Evolutionary conservation across 2,888 invertebrate genomes (phyloP).

Genomic region (Nymphalis c-album): DNA sequence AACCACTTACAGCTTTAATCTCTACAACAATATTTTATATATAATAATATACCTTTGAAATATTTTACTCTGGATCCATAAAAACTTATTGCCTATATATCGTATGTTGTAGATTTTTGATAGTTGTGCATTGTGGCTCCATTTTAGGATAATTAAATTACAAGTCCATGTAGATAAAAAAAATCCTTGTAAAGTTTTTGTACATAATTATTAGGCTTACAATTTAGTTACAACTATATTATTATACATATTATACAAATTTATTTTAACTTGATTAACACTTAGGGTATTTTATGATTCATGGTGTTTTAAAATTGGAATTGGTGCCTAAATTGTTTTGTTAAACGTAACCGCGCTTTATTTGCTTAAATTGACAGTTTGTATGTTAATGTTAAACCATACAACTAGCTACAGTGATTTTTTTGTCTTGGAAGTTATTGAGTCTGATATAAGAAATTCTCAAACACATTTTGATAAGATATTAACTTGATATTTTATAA

Average conservation of each 20-base stretch:
- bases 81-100: conserved; percentile 30
- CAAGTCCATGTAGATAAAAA: conserved; percentile 71
- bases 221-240: conserved; percentile 52
- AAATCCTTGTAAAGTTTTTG: conserved; percentile 57
- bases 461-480: conserved; percentile 48
- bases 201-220: conserved; percentile 59
- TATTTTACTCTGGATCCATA: conserved; percentile 30
- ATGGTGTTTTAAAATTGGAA: conserved; percentile 29
- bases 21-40: conserved; percentile 38
- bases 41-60: conserved; percentile 31
- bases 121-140: conserved; percentile 66
- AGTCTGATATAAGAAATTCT: conserved; percentile 1
- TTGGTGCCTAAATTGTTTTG: conserved; percentile 39
- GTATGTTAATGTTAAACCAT: conserved; percentile 18
- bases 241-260: conserved; percentile 48
- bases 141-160: conserved; percentile 56
- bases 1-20: conserved; percentile 32
- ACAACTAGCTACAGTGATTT: background rate
- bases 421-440: conserved; percentile 7
- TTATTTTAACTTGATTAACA: conserved; percentile 48
- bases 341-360: conserved; percentile 26
- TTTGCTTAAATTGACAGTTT: conserved; percentile 16
- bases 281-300: conserved; percentile 40
- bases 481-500: conserved; percentile 56
- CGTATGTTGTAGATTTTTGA: conserved; percentile 36